Evolutionary conservation across 2,797 vertebrate species (phyloP).

Genomic region (Australoheros facetus): DNA sequence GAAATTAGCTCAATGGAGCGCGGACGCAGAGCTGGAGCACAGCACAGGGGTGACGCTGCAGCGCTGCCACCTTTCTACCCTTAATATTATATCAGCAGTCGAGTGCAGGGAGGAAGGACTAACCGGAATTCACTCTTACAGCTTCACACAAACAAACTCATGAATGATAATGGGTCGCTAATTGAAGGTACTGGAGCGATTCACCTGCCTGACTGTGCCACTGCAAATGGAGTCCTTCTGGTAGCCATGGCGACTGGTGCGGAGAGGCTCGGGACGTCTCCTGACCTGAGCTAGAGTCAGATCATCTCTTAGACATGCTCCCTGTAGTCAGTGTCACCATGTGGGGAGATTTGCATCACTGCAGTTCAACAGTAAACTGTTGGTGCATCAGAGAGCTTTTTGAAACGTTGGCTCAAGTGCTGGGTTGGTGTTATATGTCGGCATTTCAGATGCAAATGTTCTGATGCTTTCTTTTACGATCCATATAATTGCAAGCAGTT

Average conservation of each 20-base stretch:
- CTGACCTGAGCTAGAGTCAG: constrained; percentile 62
- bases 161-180: constrained; percentile 76
- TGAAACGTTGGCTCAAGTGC: constrained; percentile 18
- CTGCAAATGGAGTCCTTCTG: constrained; percentile 70
- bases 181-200: constrained; percentile 72
- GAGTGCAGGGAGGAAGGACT: constrained; percentile 35
- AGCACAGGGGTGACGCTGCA: background rate
- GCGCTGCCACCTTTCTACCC: constrained; percentile 15
- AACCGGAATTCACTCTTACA: constrained; percentile 67
- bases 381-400: constrained; percentile 12
- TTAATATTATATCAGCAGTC: constrained; percentile 45
- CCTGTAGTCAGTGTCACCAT: constrained; percentile 29
- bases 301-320: constrained; percentile 48
- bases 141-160: constrained; percentile 75
- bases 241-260: constrained; percentile 64
- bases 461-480: background rate
- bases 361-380: constrained; percentile 54
- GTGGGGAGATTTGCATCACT: constrained; percentile 59
- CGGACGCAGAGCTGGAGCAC: background rate
- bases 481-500: background rate
- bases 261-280: constrained; percentile 53
- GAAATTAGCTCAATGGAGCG: constrained; percentile 43
- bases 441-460: constrained; percentile 1
- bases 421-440: background rate
- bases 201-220: constrained; percentile 50